Base-by-base conservation (phyloP, 2,888 invertebrate genomes). In the Eustalomyia histrio region DNA sequence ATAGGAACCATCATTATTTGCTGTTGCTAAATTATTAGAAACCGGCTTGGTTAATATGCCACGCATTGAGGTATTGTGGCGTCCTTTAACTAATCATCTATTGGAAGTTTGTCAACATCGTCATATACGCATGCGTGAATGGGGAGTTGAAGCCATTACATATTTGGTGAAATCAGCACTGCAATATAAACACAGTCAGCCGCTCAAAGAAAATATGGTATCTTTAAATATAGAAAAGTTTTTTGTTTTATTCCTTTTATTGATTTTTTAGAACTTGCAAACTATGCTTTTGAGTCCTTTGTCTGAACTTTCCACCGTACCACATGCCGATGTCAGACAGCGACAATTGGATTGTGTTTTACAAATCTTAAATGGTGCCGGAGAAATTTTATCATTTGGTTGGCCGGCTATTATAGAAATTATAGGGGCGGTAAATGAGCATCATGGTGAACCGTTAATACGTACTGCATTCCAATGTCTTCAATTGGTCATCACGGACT, bases 11-110 rank as follows among this genome's bases (percentile, higher is more conserved):
- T 99, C 98, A 0, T 90, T 99, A 73, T 99, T 99, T 91, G 98
- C 99, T 3, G 97, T 99, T 3, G 98, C 99, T 3, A 99, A 99
- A 90, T 92, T 99, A n/a, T 92, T 99, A n/a, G 99, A 99, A 92
- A 98, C 98, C 0, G 98, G 98, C 0, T 90, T 98, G 79, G 98
- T 98, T 0, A 99, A 99, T 91, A 93, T 99, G 92, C 94, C 95
- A 61, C 92, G 99, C 71, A 96, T 99, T 55, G 97, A 98, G 90
- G 96, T 98, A 0, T 93, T 98, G 85, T 99, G 99, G 99, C 93
- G 96, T 83, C 98, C 98, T 0, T 93, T 99, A 72, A 98, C 98
- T 0, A 97, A 97, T 89, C 99, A 99, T 91, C 92, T 99, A n/a
- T 90, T 99, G 58, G 98, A 98, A 91, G 97, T 98, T 79, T 98